Evolutionary conservation across 2,888 invertebrate species (phyloP).

Genomic region (Acleris laterana): DNA sequence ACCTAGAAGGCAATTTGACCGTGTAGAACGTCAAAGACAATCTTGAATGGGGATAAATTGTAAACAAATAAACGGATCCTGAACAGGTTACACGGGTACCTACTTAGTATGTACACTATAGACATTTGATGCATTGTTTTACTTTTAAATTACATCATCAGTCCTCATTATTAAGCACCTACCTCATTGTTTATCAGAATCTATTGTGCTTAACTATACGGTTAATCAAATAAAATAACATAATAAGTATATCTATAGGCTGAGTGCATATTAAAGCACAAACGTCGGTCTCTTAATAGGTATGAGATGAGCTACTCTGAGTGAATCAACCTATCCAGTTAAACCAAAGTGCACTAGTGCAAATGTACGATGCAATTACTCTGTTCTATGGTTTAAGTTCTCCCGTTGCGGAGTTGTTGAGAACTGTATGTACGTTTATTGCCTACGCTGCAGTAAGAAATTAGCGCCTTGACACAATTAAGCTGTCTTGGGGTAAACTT

Average conservation of each 20-base stretch:
- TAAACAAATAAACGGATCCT: slow-evolving; percentile 65
- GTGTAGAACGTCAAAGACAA: background rate
- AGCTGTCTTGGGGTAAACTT: background rate
- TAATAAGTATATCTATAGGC: too few relatives aligned
- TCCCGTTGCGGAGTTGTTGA: background rate
- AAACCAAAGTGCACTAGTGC: background rate
- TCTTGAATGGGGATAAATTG: slow-evolving; percentile 36
- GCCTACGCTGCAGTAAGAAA: slow-evolving; percentile 1
- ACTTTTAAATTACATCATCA: slow-evolving; percentile 21
- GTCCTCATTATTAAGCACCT: slow-evolving; percentile 11
- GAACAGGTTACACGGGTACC: slow-evolving; percentile 17
- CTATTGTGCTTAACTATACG: too few relatives aligned
- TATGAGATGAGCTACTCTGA: background rate
- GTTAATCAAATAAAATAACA: too few relatives aligned
- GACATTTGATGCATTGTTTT: slow-evolving; percentile 19
- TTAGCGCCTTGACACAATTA: slow-evolving; percentile 15
- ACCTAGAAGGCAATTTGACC: too few relatives aligned
- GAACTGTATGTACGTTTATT: background rate
- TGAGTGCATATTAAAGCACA: too few relatives aligned
- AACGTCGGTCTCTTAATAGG: background rate
- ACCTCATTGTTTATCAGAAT: background rate
- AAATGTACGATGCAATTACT: slow-evolving; percentile 22
- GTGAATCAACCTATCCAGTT: background rate
- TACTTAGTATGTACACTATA: background rate
- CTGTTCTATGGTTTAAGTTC: slow-evolving; percentile 6